Base-by-base conservation (phyloP, 2,888 invertebrate genomes). In the Alsophila aescularia region DNA sequence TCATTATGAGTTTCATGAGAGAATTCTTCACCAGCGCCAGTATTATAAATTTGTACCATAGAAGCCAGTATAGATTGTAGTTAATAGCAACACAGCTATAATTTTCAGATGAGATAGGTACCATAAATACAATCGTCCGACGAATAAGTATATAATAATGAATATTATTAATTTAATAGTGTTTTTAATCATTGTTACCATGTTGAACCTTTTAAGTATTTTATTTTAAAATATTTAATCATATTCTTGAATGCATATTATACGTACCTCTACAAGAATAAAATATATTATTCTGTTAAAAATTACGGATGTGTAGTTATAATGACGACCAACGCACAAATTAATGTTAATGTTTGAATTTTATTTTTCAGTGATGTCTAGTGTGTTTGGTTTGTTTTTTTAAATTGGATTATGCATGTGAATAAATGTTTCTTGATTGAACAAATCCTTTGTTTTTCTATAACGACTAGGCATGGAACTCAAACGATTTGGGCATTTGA, bases 321-420 rank as follows among this genome's bases (percentile, higher is more conserved):
- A 31, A 40, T 31, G 14, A 40, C 31, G 34, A 18, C 27, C 24
- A 24, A 24, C 70, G 79, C 83, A 81, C 81, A 84, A 81, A 79
- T 58, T 68, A 65, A 66, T 68, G 64, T 64, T 70, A 72, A 73
- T 76, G 79, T 79, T 83, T 81, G 75, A 75, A 77, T 76, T 81
- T 77, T 75, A 77, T 75, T 73, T 79, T 85, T 81, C 79, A 79
- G 81, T 81, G 77, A 82, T 81, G 77, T 80, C 74, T 78, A 79
- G 87, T 82, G 88, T 87, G 90, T 90, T 90, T 89, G 87, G 83
- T 88, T 89, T 90, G 86, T 84, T 83, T 84, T 82, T 79, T 77
- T 79, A 72, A 70, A 80, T 81, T 82, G 85, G 76, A 83, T 80
- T 81, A 81, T 85, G 85, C 86, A 85, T 89, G 89, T 87, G 88